Base-by-base conservation (phyloP, 2,888 invertebrate species). In the Dolichopus griseipennis region DNA sequence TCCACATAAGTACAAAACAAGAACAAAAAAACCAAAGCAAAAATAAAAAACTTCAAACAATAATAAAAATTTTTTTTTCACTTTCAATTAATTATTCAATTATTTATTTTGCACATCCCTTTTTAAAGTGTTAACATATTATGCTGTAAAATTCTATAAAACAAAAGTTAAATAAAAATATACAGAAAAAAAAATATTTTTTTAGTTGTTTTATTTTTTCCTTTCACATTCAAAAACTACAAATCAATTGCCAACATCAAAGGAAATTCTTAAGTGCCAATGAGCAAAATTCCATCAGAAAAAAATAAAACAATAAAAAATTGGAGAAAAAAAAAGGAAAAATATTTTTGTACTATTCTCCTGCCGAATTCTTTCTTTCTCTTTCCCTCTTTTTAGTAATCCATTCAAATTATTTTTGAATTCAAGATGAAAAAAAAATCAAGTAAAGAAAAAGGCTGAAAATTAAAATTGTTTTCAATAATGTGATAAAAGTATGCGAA, bases 41-140 rank as follows among this genome's bases (percentile, higher is more conserved):
- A n/a, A 27, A 5, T 27, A 27, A 27, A 27, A 27, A 27, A 27
- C 27, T 4, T 27, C 27, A 27, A 27, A 27, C 27, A 27, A 27
- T 27, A 27, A 27, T 27, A 27, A 27, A 27, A 27, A 27, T 27
- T 27, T 27, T 41, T 12, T 41, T 52, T 52, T 52, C 52, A 52
- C 52, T 52, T 52, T 52, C 52, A 52, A 52, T 52, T 52, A 52
- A 52, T 52, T 52, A 52, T 52, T 52, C 52, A 52, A 52, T 52
- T 52, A 52, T 52, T 52, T 52, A 52, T 52, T 52, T 52, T 52
- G 18, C 52, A 52, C 52, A 52, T 52, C 52, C 27, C 52, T 52
- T 52, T n/a, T 52, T 52, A 12, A 52, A 18, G 52, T 52, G 52
- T 52, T 52, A 41, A 41, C 9, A 52, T 52, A 52, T 52, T 52